phyloP scores from a whole-genome alignment of 2,113 vertebrate species.

The Elephantulus edwardii region DNA sequence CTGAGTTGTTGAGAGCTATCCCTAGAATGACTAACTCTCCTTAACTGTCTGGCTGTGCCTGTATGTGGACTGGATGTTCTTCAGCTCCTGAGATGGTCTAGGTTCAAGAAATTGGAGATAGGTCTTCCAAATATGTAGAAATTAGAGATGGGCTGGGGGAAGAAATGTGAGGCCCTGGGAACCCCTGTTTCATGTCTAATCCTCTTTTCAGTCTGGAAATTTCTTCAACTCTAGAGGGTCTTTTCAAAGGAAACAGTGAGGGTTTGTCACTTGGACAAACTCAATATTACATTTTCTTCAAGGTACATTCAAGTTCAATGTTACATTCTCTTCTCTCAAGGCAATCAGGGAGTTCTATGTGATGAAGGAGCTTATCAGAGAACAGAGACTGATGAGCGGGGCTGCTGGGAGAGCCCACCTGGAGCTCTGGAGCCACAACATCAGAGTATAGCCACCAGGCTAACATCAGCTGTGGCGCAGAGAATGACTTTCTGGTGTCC shows the following conservation, averaged over 20 bases:
- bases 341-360: rapidly evolving
- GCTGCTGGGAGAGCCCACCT: rapidly evolving
- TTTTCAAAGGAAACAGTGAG: neutral
- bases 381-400: neutral
- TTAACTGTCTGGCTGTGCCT: neutral
- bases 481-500: neutral
- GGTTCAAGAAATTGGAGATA: neutral
- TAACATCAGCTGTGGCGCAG: neutral
- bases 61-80: neutral
- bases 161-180: neutral
- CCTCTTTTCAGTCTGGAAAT: neutral
- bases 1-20: neutral
- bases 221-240: neutral
- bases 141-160: neutral
- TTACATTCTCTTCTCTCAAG: neutral
- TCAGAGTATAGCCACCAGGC: neutral
- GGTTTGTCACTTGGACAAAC: no score
- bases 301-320: neutral
- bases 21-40: neutral
- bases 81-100: neutral
- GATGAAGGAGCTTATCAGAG: neutral
- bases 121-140: neutral
- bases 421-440: neutral
- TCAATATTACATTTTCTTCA: no score
- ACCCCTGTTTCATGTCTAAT: rapidly evolving